Percentiles rank a stretch among this genome's conserved stretches.
Evolutionary conservation across 2,797 vertebrate genomes (phyloP).

Genomic region (Coccyzus lansbergi): DNA sequence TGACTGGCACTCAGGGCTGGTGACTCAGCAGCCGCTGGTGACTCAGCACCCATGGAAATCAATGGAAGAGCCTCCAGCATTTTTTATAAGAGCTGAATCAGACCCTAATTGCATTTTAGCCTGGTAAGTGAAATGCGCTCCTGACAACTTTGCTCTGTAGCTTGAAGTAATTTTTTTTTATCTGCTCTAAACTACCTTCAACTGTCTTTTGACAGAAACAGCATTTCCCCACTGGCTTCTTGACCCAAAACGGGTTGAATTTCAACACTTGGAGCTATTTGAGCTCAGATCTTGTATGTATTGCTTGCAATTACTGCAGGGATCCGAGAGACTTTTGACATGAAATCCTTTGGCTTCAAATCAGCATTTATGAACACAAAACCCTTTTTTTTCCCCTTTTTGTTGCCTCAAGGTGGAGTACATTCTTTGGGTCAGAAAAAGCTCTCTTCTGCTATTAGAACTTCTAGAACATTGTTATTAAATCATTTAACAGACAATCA

Average conservation of each 20-base stretch:
- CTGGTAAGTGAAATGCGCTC: neutral
- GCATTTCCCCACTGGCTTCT: slow-evolving; percentile 48
- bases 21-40: slow-evolving; percentile 42
- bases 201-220: slow-evolving; percentile 24
- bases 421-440: slow-evolving; percentile 12
- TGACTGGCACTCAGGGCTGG: neutral
- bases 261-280: slow-evolving; percentile 35
- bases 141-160: neutral
- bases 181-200: slow-evolving; percentile 38
- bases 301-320: slow-evolving; percentile 19
- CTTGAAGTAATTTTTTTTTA: slow-evolving; percentile 5
- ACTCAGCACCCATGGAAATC: slow-evolving; percentile 14
- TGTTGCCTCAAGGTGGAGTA: neutral
- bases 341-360: slow-evolving; percentile 14
- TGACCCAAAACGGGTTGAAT: slow-evolving; percentile 37
- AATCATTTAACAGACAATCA: neutral
- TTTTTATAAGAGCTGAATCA: slow-evolving; percentile 10
- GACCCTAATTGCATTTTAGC: slow-evolving; percentile 15
- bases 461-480: neutral
- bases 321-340: slow-evolving; percentile 28
- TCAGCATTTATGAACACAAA: slow-evolving; percentile 1
- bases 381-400: neutral
- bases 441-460: neutral
- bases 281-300: slow-evolving; percentile 8
- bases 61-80: neutral